Percentiles rank a stretch among this genome's conserved stretches.
These are phyloP conservation scores for Charanyca ferruginea DNA, from an alignment of 2,888 invertebrate species.

Conservation along the genomic window DNA sequence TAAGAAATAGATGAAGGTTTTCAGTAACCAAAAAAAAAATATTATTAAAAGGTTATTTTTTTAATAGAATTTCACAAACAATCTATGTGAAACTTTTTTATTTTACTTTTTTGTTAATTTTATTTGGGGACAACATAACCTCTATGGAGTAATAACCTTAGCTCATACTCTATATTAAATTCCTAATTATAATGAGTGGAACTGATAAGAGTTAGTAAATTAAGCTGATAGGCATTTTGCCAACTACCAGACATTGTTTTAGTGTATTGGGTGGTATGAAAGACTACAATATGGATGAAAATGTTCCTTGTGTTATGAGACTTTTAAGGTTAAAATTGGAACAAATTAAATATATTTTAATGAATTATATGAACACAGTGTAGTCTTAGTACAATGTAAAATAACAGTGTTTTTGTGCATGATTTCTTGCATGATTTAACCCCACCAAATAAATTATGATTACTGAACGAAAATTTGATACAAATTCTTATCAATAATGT, in stretches of 20 bases:
- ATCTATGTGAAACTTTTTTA: neutral
- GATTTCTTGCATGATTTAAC: slow-evolving; percentile 34
- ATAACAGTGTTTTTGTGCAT: slow-evolving; percentile 12
- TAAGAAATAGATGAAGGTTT: too few species aligned
- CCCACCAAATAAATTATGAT: slow-evolving; percentile 7
- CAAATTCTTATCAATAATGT: neutral
- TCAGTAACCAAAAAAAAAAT: neutral
- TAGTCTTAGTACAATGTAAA: neutral
- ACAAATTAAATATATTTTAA: neutral
- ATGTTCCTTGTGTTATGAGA: neutral
- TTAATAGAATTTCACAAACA: too few species aligned
- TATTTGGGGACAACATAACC: neutral
- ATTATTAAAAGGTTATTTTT: neutral
- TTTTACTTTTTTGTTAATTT: neutral
- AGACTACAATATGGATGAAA: neutral
- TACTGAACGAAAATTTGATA: neutral
- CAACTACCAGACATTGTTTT: slow-evolving; percentile 5
- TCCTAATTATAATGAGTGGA: slow-evolving; percentile 19
- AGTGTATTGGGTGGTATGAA: neutral
- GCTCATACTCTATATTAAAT: slow-evolving; percentile 10
- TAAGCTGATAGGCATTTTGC: slow-evolving; percentile 42
- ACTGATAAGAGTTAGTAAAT: slow-evolving; percentile 34
- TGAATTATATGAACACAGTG: neutral
- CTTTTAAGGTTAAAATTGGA: slow-evolving; percentile 32
- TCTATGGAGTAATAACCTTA: neutral